Percentiles rank a stretch among this genome's conserved stretches.
Conservation (phyloP, 2,888 invertebrate genomes). For the Augiades crinisus region DNA sequence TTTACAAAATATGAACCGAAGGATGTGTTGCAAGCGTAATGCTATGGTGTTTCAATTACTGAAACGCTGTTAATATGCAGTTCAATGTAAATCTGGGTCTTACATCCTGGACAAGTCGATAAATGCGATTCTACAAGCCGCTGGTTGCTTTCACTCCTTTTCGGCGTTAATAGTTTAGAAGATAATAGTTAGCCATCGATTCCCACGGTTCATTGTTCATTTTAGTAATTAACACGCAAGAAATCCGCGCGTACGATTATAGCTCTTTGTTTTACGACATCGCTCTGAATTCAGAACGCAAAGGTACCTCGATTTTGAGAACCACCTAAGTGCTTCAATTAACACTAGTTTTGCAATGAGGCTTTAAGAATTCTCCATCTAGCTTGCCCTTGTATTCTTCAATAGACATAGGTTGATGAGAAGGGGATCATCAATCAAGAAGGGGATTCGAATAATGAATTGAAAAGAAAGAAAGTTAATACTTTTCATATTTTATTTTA, state of each 20-base stretch:
- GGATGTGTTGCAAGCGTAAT: conserved; percentile 19
- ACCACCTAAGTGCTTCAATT: conserved; percentile 6
- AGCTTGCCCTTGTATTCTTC: too few species aligned
- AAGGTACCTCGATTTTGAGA: conserved; percentile 10
- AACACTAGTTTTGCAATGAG: neutral
- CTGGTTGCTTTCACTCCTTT: conserved; percentile 26
- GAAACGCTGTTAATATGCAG: conserved; percentile 20
- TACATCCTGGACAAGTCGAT: conserved; percentile 16
- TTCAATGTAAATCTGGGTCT: conserved; percentile 13
- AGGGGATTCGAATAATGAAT: neutral
- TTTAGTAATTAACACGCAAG: conserved; percentile 21
- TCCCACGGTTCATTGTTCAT: conserved; percentile 29
- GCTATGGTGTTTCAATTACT: conserved; percentile 21
- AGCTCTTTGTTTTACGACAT: conserved; percentile 15
- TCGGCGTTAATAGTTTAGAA: conserved; percentile 6
- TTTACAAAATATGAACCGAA: conserved; percentile 14
- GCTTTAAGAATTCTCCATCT: neutral
- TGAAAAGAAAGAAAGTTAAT: conserved; percentile 7
- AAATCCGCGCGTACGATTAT: conserved; percentile 4
- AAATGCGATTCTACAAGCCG: too few species aligned
- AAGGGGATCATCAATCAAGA: too few species aligned
- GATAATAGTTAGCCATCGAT: conserved; percentile 20
- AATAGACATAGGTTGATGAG: too few species aligned
- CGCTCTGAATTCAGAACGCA: conserved; percentile 15
- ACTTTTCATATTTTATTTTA: conserved; percentile 21